These are phyloP conservation scores for Vidua chalybeata DNA, from an alignment of 2,113 vertebrate genomes.

Conservation along the genomic window DNA sequence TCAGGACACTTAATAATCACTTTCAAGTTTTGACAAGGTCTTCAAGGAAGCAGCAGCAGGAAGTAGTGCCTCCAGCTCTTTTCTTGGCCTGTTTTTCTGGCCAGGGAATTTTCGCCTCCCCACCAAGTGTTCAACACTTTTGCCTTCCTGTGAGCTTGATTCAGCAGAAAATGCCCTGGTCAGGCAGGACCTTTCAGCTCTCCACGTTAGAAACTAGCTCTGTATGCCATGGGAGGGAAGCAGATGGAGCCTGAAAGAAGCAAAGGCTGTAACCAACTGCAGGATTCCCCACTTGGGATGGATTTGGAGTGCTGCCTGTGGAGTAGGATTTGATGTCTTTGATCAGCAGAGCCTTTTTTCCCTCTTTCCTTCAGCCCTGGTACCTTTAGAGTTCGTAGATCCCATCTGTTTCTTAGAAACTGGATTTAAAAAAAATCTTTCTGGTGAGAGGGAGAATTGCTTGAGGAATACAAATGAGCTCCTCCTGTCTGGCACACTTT, in stretches of 20 bases:
- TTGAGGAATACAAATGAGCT: slow-evolving; percentile 39
- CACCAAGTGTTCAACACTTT: not conserved
- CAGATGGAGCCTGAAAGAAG: not conserved
- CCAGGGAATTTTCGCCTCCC: not conserved
- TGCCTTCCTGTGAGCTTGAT: not conserved
- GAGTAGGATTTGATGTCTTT: not conserved
- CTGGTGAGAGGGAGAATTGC: not conserved
- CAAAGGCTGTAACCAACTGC: fast-evolving
- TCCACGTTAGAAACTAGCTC: fast-evolving
- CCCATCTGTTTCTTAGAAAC: not conserved
- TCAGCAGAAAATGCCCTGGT: not conserved
- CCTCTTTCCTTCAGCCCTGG: not conserved
- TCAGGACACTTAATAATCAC: not conserved
- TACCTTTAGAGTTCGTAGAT: not conserved
- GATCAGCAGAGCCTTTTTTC: not conserved
- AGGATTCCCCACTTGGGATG: not conserved
- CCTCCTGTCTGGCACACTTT: not conserved
- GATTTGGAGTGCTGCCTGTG: not conserved
- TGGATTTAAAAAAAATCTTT: not conserved
- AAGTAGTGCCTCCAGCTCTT: not conserved
- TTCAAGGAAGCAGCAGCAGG: not conserved
- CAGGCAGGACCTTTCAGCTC: not conserved
- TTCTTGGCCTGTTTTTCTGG: not conserved
- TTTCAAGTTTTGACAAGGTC: not conserved
- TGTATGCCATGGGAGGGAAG: not conserved